Base-by-base conservation (phyloP, 2,797 vertebrate genomes). In the Platalea minor region DNA sequence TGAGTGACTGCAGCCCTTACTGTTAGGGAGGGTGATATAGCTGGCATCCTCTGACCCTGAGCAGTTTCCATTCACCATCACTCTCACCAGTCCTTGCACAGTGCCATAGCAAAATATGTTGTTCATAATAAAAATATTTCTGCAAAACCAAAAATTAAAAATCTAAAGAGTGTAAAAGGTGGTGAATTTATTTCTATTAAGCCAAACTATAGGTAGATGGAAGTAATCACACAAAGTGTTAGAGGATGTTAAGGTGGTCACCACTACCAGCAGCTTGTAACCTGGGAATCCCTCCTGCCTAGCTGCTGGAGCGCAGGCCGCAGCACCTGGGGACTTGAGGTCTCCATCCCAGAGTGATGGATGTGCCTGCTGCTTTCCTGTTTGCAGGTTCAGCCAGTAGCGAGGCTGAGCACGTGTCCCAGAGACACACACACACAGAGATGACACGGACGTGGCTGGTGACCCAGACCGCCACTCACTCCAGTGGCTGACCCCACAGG, bases 381-480 rank as follows among this genome's bases (percentile, higher is more conserved):
- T 72, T 72, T 50, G 50, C 50, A 41, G 17, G 21, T 23, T 53
- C 37, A 37, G 15, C 7, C 37, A 10, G 64, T 7, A 37, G 23
- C 3, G 15, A 68, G 39, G 29, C 19, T 35, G 37, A 59, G 53
- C 33, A 23, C 1, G 0, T 35, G 10, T 61, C 48, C 28, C 41
- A 46, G 28, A 23, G 24, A 26, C 33, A 33, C 16, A 35, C 31
- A 12, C 7, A 25, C 26, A 11, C 45, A 23, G 0, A 61, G 29
- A 48, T 43, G 5, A 35, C 31, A 26, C 1, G 5, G 51, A 37
- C 12, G 3, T 39, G 14, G 11, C 37, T 26, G 35, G 24, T 23
- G 41, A 26, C n/a, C 12, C 12, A 29, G 35, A 33, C 4, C 11
- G 10, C 9, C 3, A 6, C 45, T 51, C 0, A 0, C 51, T 53